phyloP scores from a whole-genome alignment of 2,113 vertebrate species.

The Corvus cornix region DNA sequence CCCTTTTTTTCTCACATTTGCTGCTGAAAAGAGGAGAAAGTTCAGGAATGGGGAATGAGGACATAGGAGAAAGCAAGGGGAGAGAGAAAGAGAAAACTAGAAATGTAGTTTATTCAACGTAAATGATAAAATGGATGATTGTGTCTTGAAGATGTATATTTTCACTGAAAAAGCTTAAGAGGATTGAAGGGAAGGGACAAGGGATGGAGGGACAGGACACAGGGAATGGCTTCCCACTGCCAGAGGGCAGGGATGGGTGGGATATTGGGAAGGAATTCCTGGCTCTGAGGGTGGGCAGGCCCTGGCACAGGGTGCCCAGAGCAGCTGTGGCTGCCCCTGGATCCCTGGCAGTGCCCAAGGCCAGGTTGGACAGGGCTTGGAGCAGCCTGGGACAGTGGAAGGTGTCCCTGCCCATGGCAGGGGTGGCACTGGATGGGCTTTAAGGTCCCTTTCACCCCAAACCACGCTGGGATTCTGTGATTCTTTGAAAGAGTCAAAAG shows the following conservation, averaged over 20 bases:
- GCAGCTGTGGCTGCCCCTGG: not conserved
- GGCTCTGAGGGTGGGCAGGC: not conserved
- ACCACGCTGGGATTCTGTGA: not conserved
- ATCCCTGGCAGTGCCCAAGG: not conserved
- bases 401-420: not conserved
- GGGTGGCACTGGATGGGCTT: rapidly evolving
- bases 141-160: not conserved
- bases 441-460: not conserved
- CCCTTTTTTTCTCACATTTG: not conserved
- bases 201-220: not conserved
- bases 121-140: not conserved
- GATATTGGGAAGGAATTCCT: not conserved
- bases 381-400: rapidly evolving
- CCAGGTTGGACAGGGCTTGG: not conserved
- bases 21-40: not conserved
- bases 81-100: not conserved
- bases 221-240: not conserved
- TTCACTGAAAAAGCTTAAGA: not conserved
- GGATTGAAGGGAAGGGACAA: not conserved
- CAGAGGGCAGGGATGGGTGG: not conserved
- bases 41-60: not conserved
- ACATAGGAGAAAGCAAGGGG: not conserved
- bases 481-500: not conserved
- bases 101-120: not conserved
- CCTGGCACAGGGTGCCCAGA: not conserved